Evolutionary conservation across 2,888 invertebrate species (phyloP), one percentile per base, ranked within the genome.

Genomic region (Mythimna ferrago): DNA sequence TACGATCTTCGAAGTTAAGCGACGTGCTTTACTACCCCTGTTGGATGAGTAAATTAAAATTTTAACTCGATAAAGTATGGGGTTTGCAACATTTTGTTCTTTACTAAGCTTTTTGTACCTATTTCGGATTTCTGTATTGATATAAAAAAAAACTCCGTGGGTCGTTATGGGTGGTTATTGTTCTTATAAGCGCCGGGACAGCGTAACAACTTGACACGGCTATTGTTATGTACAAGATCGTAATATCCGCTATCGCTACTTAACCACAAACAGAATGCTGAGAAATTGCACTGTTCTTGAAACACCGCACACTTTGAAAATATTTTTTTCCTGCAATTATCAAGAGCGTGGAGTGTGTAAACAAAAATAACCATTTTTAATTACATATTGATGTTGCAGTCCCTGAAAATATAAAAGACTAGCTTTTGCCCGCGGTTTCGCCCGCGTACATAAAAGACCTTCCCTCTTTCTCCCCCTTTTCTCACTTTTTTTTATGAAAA

Each of bases 1-100:
- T 73, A 80, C 66, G 76, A 69, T 73, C 73, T 81, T 71, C 53
- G 65, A 70, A 70, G 56, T 72, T 76, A 72, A 82, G 56, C 38
- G 78, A 57, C 60, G 69, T 66, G 82, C 60, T 71, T 81, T 74
- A 71, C 38, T 66, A 56, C 51, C 44, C 35, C n/a, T 61, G 68
- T 63, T 63, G 16, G 48, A 64, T 53, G 44, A 66, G 66, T 79
- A 79, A 73, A 73, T 78, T 66, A 66, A 53, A 66, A 35, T 71
- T 44, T 78, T 64, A 56, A 60, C 48, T 60, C 26, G 5, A 54
- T 78, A 11, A 71, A 70, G 16, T 60, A 21, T 41, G 21, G 48
- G 19, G 44, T 63, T 64, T 6, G 2, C 53, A 41, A 71, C 21
- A 64, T 48, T 58, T 77, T 63, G 44, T 38, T 70, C 44, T 63